These are phyloP conservation scores for Cepaea hortensis DNA, from an alignment of 2,888 invertebrate genomes.

Conservation along the genomic window DNA sequence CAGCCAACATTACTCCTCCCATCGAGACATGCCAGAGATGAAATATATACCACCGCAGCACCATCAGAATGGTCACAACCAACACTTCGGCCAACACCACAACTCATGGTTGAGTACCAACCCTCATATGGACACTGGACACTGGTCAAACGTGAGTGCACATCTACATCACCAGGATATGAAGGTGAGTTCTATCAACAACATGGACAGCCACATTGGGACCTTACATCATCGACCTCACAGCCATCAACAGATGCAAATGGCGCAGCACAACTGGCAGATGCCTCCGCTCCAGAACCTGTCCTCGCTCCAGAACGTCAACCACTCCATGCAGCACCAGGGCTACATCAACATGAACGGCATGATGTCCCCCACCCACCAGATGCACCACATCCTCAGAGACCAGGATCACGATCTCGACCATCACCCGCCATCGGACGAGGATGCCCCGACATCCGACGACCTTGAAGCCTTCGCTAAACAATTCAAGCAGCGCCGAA, in stretches of 20 bases:
- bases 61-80: slow-evolving; percentile 51
- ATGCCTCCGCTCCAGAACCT: slow-evolving; percentile 84
- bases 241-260: slow-evolving; percentile 62
- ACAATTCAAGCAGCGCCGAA: slow-evolving; percentile 98
- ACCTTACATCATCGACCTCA: slow-evolving; percentile 79
- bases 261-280: slow-evolving; percentile 46
- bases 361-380: slow-evolving; percentile 78
- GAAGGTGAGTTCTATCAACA: slow-evolving; percentile 71
- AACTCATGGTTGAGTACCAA: slow-evolving; percentile 78
- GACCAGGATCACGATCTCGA: slow-evolving; percentile 69
- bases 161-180: slow-evolving; percentile 78
- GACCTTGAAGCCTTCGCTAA: slow-evolving; percentile 99
- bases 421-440: slow-evolving; percentile 79
- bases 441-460: slow-evolving; percentile 95
- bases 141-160: slow-evolving; percentile 73
- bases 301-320: slow-evolving; percentile 83
- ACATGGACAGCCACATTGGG: slow-evolving; percentile 55
- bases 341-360: slow-evolving; percentile 85
- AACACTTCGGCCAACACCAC: slow-evolving; percentile 85
- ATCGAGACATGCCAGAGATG: slow-evolving; percentile 84
- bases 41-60: slow-evolving; percentile 86
- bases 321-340: slow-evolving; percentile 78
- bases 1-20: slow-evolving; percentile 69
- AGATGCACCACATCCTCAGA: slow-evolving; percentile 64
- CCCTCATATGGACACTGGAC: slow-evolving; percentile 84